Conservation (phyloP, 2,888 invertebrate species). For the Cosmorhoe ocellata region DNA sequence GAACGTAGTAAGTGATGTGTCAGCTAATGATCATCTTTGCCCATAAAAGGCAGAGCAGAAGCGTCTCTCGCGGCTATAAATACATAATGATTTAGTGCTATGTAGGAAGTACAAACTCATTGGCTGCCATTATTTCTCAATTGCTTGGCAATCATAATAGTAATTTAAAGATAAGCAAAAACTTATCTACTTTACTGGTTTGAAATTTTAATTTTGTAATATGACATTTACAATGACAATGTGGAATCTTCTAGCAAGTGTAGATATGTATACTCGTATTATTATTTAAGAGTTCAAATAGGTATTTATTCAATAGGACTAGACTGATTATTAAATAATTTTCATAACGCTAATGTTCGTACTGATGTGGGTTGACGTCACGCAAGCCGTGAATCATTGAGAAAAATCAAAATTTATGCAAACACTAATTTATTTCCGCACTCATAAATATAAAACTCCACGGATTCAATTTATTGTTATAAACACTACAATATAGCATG, state of each 20-base stretch:
- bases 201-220: no score
- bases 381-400: conserved; percentile 9
- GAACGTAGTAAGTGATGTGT: conserved; percentile 11
- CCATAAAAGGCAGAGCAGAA: conserved; percentile 22
- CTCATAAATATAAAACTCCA: no score
- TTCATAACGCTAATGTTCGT: no score
- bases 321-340: no score
- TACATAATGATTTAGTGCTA: conserved; percentile 25
- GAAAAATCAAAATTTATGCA: conserved; percentile 1
- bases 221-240: no score
- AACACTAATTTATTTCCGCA: conserved; percentile 3
- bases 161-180: conserved; percentile 1
- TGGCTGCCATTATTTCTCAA: conserved; percentile 14
- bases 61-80: conserved; percentile 28
- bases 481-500: no score
- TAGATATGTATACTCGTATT: no score
- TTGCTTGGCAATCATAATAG: conserved; percentile 16
- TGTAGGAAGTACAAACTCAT: conserved; percentile 16
- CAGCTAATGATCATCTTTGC: conserved; percentile 25
- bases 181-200: no score
- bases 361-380: conserved; percentile 3
- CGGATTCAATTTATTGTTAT: no score
- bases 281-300: no score
- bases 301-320: no score
- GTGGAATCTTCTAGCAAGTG: no score